A percentile compares a stretch with the other conserved stretches of the same genome.
phyloP scores from a whole-genome alignment of 2,113 vertebrate genomes.

The Saimiri boliviensis region DNA sequence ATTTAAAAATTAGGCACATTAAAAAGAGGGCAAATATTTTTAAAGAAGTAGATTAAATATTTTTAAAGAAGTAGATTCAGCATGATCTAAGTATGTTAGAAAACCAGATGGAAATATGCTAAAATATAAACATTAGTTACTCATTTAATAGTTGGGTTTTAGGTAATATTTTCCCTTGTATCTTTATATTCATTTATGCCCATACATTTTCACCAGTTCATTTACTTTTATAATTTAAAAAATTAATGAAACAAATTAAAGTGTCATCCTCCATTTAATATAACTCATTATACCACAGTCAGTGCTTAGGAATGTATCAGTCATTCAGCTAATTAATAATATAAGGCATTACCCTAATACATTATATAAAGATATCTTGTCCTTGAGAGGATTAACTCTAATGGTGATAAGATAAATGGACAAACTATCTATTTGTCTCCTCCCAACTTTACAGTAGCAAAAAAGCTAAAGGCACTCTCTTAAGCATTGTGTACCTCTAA shows the following conservation, averaged over 20 bases:
- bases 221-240: conserved; percentile 23
- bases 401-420: background rate
- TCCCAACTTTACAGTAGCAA: background rate
- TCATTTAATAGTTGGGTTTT: background rate
- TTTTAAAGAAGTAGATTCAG: background rate
- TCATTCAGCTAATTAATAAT: background rate
- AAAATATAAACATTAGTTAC: background rate
- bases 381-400: background rate
- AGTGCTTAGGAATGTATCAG: background rate
- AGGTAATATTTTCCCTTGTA: background rate
- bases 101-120: background rate
- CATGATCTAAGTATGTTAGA: background rate
- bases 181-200: background rate
- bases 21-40: background rate
- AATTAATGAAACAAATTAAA: background rate
- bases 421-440: background rate
- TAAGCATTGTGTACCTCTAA: too few species aligned
- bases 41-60: background rate
- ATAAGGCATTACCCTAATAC: background rate
- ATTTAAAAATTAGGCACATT: conserved; percentile 10
- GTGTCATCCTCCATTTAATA: background rate
- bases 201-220: conserved; percentile 1
- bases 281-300: background rate
- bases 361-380: background rate
- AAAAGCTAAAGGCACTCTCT: background rate